Evolutionary conservation across 2,888 invertebrate genomes (phyloP), one percentile per base, ranked within the genome.

Genomic region (Rhimphoctona megacephalus): DNA sequence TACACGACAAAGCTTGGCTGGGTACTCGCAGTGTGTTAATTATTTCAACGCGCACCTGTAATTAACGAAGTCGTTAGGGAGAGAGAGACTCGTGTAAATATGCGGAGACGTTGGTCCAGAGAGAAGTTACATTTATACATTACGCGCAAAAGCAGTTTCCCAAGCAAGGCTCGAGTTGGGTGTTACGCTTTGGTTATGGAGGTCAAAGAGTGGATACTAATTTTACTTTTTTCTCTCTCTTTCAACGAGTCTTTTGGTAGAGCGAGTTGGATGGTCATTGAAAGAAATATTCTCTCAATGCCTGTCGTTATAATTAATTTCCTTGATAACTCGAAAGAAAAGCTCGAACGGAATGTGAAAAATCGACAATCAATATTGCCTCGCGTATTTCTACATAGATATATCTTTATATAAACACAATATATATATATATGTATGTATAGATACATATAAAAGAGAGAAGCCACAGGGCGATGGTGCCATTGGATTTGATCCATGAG

Each of bases 21-120:
- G 61, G 54, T 84, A 76, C 82, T 66, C 84, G 69, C 79, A 84
- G 81, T 84, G 86, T 87, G 86, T 82, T 87, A 87, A 87, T 87
- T 87, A 87, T 87, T 84, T 84, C 49, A 79, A 64, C 86, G 81
- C 74, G 78, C 78, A 84, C 81, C 86, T 87, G 84, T 82, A 87
- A 87, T 87, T 87, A 87, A 87, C 86, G 86, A 84, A 84, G 81
- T 87, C 86, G 86, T 87, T 87, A 82, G 81, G 46, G 69, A 69
- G 30, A n/a, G 52, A 43, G 83, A 49, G 39, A 7, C 61, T 79
- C 64, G 78, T 33, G 66, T 30, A 73, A 73, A 81, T 74, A 77
- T 52, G 70, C 73, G 77, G 49, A 81, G 77, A 76, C 76, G 74
- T 22, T 79, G 76, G 70, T 80, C 72, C 52, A 54, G 70, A 49